Percentiles rank a stretch among this genome's conserved stretches.
Evolutionary conservation across 2,797 vertebrate species (phyloP).

Genomic region (Erpetoichthys calabaricus): DNA sequence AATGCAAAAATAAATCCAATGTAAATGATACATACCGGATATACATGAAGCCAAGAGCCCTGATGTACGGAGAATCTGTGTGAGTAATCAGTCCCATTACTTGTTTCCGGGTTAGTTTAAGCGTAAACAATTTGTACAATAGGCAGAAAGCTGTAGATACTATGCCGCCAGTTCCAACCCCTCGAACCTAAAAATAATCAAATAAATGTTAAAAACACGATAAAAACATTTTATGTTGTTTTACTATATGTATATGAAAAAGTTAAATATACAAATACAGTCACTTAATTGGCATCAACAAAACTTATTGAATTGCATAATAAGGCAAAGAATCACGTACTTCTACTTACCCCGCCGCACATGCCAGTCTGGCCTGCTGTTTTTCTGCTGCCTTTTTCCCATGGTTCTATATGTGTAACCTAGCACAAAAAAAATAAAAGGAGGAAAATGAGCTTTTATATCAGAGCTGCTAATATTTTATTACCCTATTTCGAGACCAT

Average conservation of each 20-base stretch:
- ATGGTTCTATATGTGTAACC: slow-evolving; percentile 91
- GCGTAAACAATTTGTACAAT: slow-evolving; percentile 94
- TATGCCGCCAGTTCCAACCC: slow-evolving; percentile 95
- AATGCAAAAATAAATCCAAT: slow-evolving; percentile 2
- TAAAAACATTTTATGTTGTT: neutral
- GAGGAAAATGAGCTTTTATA: slow-evolving; percentile 4
- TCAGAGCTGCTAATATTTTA: too few relatives aligned
- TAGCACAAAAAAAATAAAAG: slow-evolving; percentile 32
- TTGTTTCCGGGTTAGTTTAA: slow-evolving; percentile 96
- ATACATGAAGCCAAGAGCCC: slow-evolving; percentile 99
- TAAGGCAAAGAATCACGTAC: slow-evolving; percentile 81
- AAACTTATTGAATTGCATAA: slow-evolving; percentile 3
- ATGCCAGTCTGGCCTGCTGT: slow-evolving; percentile 98
- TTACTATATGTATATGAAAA: neutral
- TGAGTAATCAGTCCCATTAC: slow-evolving; percentile 98
- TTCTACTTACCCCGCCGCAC: slow-evolving; percentile 99
- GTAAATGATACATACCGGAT: slow-evolving; percentile 62
- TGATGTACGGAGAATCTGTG: slow-evolving; percentile 92
- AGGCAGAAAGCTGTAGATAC: slow-evolving; percentile 96
- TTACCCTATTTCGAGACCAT: too few relatives aligned
- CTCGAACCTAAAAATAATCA: slow-evolving; percentile 66
- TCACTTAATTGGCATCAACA: too few relatives aligned
- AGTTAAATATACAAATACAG: too few relatives aligned
- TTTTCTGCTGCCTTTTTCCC: slow-evolving; percentile 97
- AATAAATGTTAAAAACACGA: neutral